Percentiles rank a stretch among this genome's conserved stretches.
Evolutionary conservation across 2,113 vertebrate species (phyloP).

Genomic region (Cochlearius cochlearius): DNA sequence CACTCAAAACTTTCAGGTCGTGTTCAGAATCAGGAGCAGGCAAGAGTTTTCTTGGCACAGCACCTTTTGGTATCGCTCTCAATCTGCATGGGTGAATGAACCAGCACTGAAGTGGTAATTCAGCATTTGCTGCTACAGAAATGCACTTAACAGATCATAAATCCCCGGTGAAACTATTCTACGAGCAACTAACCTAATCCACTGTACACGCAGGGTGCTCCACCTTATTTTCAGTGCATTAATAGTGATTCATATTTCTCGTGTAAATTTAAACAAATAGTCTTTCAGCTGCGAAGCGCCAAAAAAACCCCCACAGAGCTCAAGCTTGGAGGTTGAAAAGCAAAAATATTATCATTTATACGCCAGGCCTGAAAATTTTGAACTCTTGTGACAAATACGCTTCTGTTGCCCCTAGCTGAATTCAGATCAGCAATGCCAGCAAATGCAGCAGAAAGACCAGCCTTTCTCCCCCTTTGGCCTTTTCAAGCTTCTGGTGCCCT

Average conservation of each 20-base stretch:
- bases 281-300: neutral
- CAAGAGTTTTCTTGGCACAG: neutral
- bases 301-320: neutral
- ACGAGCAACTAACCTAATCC: neutral
- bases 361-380: neutral
- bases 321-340: neutral
- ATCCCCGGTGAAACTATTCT: neutral
- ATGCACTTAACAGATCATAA: constrained; percentile 32
- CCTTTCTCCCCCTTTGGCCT: neutral
- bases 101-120: constrained; percentile 45
- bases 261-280: constrained; percentile 28
- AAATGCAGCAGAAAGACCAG: neutral
- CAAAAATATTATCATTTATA: neutral
- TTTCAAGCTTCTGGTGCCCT: neutral
- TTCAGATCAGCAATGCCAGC: neutral
- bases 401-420: neutral
- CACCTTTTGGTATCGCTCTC: neutral
- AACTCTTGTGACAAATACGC: neutral
- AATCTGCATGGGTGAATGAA: constrained; percentile 1
- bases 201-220: neutral
- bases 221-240: constrained; percentile 12
- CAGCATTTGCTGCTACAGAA: constrained; percentile 44
- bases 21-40: neutral
- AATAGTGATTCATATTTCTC: neutral
- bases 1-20: neutral